A percentile compares a stretch with the other conserved stretches of the same genome.
These are phyloP conservation scores for Jaculus jaculus DNA, from an alignment of 2,113 vertebrate genomes.

Conservation along the genomic window DNA sequence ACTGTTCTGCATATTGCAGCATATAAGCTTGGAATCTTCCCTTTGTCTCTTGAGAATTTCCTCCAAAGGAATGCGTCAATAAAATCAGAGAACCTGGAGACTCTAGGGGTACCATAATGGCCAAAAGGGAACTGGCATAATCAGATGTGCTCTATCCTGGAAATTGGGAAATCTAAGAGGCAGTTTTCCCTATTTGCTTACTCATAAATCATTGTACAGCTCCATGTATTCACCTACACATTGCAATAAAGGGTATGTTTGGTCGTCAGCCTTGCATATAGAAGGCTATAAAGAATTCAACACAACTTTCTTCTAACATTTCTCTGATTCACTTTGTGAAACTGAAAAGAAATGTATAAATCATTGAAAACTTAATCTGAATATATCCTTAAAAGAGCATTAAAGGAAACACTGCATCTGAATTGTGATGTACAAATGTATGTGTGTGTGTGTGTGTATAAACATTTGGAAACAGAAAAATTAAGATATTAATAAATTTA, in stretches of 20 bases:
- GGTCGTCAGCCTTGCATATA: background rate
- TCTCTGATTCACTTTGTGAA: constrained; percentile 17
- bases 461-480: constrained; percentile 20
- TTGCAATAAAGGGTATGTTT: background rate
- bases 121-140: background rate
- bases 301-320: background rate
- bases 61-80: background rate
- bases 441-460: too few relatives aligned
- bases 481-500: constrained; percentile 22
- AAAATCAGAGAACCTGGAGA: background rate
- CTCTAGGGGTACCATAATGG: background rate
- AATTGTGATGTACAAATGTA: background rate
- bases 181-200: background rate
- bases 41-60: background rate
- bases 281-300: background rate
- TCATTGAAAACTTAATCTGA: constrained; percentile 20
- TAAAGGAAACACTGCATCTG: constrained; percentile 28
- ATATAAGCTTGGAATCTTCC: background rate
- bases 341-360: constrained; percentile 14
- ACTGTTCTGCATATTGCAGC: background rate
- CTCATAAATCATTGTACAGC: background rate
- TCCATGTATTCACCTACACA: background rate
- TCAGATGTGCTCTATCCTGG: background rate
- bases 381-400: constrained; percentile 27
- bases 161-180: constrained; percentile 15